A percentile compares a stretch with the other conserved stretches of the same genome.
Conservation (phyloP, 1,140 invertebrate genomes). For the Megalonaias nervosa region DNA sequence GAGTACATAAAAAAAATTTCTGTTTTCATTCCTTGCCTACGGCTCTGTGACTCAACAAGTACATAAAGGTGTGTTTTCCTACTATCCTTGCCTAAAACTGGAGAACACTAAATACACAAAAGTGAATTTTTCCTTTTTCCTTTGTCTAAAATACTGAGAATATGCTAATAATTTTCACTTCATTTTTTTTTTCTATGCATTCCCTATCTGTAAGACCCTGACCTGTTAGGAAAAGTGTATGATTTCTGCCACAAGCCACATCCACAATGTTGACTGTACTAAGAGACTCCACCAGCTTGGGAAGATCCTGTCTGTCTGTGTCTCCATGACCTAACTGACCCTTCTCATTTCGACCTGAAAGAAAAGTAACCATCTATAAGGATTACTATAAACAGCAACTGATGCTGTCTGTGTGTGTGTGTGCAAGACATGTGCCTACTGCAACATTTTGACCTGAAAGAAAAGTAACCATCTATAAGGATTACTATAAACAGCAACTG, state of each 20-base stretch:
- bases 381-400: background rate
- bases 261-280: constrained; percentile 86
- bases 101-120: too few relatives aligned
- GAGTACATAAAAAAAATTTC: too few relatives aligned
- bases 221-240: constrained; percentile 90
- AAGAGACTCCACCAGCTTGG: constrained; percentile 82
- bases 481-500: background rate
- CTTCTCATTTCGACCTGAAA: constrained; percentile 81
- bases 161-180: too few relatives aligned
- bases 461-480: constrained; percentile 1
- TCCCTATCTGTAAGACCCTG: constrained; percentile 33
- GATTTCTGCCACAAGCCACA: constrained; percentile 88
- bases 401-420: too few relatives aligned
- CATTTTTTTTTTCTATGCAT: too few relatives aligned
- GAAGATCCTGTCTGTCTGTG: constrained; percentile 81
- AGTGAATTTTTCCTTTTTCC: too few relatives aligned
- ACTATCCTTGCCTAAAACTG: too few relatives aligned
- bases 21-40: too few relatives aligned
- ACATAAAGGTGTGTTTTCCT: too few relatives aligned
- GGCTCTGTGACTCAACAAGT: too few relatives aligned
- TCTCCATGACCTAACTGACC: constrained; percentile 92
- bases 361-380: constrained; percentile 2
- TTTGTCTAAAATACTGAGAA: too few relatives aligned
- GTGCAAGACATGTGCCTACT: too few relatives aligned
- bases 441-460: constrained; percentile 81